Base-by-base conservation (phyloP, 2,113 vertebrate genomes). In the Proterorhinus semilunaris region DNA sequence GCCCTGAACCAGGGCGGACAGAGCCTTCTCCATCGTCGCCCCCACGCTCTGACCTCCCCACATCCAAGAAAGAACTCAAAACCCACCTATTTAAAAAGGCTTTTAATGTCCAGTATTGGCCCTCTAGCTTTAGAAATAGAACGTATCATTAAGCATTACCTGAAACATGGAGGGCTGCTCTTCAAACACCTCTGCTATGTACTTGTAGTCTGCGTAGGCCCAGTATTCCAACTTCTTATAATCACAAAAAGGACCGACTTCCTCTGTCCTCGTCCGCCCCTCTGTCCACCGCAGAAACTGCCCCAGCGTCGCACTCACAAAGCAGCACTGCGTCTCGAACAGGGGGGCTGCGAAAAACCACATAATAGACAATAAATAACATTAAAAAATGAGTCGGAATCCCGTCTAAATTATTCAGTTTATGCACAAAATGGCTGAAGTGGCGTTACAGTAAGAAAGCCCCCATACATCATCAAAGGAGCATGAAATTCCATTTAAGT, bases 171-270 rank as follows among this genome's bases (percentile, higher is more conserved):
- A 85, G 42, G 93, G 89, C 53, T 92, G 93, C 46, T 96, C 93
- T 87, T 94, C 91, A 88, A 98, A 96, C 72, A 97, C 27, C 62
- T 58, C 76, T 51, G 93, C 90, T 43, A 98, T 92, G 82, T 99
- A 98, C 83, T 98, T 99, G 91, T 99, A 99, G 89, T 99, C 98
- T 10, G 96, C 97, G 3, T 99, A 99, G 67, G 95, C 95, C 98
- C 98, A 99, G 68, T 93, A 95, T 57, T 94, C 92, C 16, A 92
- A 91, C 64, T 62, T 66, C 58, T 94, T 81, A 0, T 92, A 97
- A 57, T 87, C 78, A 69, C 64, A 75, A 86, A 99, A 96, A 15
- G 93, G 91, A 48, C 95, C 95, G 17, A 81, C 85, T 16, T 74
- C 53, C 44, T 11, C 17, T 5, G 65, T 6, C 69, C 85, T 78